Evolutionary conservation across 2,113 vertebrate genomes (phyloP).

Genomic region (Probosciger aterrimus): DNA sequence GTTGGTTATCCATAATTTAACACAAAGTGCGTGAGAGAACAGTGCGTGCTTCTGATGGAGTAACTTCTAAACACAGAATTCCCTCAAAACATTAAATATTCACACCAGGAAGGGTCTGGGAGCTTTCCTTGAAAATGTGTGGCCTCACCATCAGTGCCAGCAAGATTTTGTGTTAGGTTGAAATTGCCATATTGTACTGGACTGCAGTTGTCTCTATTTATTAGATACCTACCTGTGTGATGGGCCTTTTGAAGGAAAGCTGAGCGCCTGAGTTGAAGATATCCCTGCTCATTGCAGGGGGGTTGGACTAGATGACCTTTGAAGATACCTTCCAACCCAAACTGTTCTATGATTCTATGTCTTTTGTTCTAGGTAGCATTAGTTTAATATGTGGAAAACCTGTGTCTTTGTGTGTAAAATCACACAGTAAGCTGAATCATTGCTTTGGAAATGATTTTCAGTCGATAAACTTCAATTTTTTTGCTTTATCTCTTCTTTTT

Average conservation of each 20-base stretch:
- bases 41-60: background rate
- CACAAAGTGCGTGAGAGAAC: background rate
- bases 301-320: background rate
- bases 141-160: background rate
- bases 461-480: background rate
- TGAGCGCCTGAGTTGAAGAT: background rate
- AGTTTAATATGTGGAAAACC: background rate
- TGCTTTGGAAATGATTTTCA: background rate
- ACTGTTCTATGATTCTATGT: background rate
- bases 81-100: background rate
- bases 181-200: background rate
- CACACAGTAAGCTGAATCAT: background rate
- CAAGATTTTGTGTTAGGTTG: background rate
- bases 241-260: background rate
- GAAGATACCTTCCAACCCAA: background rate
- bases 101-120: background rate
- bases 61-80: background rate
- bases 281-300: background rate
- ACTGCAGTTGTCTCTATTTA: background rate
- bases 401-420: background rate
- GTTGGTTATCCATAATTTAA: background rate
- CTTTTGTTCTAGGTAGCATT: background rate
- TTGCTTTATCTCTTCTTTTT: background rate
- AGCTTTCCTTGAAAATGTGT: background rate
- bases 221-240: background rate